Conservation (phyloP, 2,888 invertebrate genomes). For the Tigriopus californicus region DNA sequence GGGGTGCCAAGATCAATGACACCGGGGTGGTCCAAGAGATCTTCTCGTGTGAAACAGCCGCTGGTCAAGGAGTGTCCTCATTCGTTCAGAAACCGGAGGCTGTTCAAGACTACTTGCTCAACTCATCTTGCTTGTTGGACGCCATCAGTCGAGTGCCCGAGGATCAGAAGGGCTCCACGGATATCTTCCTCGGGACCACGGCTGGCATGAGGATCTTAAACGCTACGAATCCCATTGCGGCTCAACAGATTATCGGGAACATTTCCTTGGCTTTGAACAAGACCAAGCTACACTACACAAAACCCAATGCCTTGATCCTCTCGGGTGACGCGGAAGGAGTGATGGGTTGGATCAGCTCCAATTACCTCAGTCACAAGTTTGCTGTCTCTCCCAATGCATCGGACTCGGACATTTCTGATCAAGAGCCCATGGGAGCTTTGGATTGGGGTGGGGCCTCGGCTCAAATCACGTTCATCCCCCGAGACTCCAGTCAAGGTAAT, state of each 20-base stretch:
- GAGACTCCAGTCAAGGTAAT: background rate
- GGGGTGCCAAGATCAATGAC: too few relatives aligned
- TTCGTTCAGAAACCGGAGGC: too few relatives aligned
- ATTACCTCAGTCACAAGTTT: background rate
- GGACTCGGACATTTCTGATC: too few relatives aligned
- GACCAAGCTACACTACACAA: background rate
- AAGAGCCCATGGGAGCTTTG: conserved; percentile 2
- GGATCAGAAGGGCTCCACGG: too few relatives aligned
- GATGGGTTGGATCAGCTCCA: background rate
- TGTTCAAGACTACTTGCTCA: too few relatives aligned
- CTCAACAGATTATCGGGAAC: background rate
- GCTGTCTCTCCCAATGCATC: background rate
- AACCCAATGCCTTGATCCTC: background rate
- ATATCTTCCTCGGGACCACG: conserved; percentile 7
- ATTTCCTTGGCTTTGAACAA: background rate
- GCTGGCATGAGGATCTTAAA: conserved; percentile 7
- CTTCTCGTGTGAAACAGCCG: too few relatives aligned
- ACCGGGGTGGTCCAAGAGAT: too few relatives aligned
- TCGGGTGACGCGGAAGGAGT: background rate
- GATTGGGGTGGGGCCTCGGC: conserved; percentile 9
- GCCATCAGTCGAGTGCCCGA: too few relatives aligned
- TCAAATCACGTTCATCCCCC: background rate
- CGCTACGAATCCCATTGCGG: background rate
- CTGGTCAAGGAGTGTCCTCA: too few relatives aligned
- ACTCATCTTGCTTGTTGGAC: too few relatives aligned